Percentiles rank a stretch among this genome's conserved stretches.
Conservation (phyloP, 2,113 vertebrate genomes). For the Ivindomyrus marchei region DNA sequence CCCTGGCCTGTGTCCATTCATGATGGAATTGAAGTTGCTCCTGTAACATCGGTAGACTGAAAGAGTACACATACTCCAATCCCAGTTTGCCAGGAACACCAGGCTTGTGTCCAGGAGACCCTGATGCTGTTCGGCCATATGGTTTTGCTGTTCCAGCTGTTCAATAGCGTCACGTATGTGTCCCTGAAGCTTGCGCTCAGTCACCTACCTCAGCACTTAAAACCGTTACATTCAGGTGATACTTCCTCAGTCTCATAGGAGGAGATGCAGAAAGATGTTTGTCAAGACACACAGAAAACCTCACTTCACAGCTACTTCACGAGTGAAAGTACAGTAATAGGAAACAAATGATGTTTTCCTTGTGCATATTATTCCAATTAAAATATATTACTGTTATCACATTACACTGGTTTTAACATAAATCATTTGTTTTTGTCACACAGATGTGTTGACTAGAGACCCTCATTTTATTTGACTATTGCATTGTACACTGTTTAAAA, state of each 20-base stretch:
- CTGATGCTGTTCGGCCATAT: neutral
- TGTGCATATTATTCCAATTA: neutral
- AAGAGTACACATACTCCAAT: neutral
- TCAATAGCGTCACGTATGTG: neutral
- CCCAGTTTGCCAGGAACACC: neutral
- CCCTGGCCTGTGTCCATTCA: neutral
- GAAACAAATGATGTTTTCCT: neutral
- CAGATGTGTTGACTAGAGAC: neutral
- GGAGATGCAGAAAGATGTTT: neutral
- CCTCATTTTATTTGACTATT: neutral
- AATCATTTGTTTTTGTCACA: neutral
- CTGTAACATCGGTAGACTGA: neutral
- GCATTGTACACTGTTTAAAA: neutral
- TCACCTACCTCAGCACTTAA: slow-evolving; percentile 60
- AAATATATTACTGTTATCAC: neutral
- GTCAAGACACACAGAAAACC: neutral
- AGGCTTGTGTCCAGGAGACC: neutral
- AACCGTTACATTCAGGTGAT: slow-evolving; percentile 48
- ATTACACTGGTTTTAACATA: neutral
- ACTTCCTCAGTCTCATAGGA: neutral
- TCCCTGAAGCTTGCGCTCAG: slow-evolving; percentile 21
- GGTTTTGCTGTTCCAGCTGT: neutral
- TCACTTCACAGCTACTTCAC: neutral
- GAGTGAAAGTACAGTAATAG: slow-evolving; percentile 4
- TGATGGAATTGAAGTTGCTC: neutral